Conservation (phyloP, 2,113 vertebrate species). For the Nicator chloris region DNA sequence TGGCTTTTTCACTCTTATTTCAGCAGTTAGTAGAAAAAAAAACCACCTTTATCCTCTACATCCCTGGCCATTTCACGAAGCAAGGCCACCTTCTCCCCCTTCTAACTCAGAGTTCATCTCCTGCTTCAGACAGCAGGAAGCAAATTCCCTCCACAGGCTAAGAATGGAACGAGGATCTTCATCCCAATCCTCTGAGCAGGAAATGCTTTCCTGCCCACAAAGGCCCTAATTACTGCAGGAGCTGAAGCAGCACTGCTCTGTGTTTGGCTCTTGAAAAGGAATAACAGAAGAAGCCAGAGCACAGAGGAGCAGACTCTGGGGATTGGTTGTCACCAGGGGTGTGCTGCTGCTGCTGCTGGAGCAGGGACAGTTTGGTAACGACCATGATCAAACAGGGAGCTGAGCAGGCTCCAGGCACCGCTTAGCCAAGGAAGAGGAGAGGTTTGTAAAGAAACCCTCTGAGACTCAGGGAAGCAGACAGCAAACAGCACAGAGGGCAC, state of each 20-base stretch:
- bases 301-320: not conserved
- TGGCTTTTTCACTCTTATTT: not conserved
- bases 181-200: conserved; percentile 32
- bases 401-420: not conserved
- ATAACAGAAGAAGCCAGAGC: not conserved
- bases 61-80: not conserved
- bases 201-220: conserved; percentile 56
- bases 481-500: not conserved
- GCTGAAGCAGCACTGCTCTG: not conserved
- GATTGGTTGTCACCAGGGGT: not conserved
- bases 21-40: too few species aligned
- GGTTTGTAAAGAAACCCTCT: not conserved
- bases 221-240: not conserved
- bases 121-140: conserved; percentile 4
- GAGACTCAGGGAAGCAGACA: not conserved
- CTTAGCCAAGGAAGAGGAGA: not conserved
- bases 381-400: not conserved
- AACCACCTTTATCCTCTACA: not conserved
- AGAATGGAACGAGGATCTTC: not conserved
- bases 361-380: not conserved
- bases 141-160: not conserved
- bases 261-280: not conserved
- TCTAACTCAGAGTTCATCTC: not conserved
- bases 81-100: not conserved
- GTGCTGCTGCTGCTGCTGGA: not conserved